Base-by-base conservation (phyloP, 2,888 invertebrate genomes). In the Helleia helle region DNA sequence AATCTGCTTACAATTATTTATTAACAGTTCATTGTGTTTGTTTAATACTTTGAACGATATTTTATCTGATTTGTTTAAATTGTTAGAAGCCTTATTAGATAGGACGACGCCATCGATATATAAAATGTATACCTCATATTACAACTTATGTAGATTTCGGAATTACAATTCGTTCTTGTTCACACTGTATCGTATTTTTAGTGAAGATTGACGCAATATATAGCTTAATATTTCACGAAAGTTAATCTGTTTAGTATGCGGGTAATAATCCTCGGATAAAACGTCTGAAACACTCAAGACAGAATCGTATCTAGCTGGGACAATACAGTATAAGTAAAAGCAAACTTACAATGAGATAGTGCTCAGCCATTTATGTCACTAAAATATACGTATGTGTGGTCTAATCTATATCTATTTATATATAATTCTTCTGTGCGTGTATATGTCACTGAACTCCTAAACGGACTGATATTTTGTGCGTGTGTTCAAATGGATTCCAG, bases 211-310 rank as follows among this genome's bases (percentile, higher is more conserved):
- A 57, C 43, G 59, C 64, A 57, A 70, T 71, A 62, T 69, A 59
- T 54, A 66, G 71, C 59, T 73, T 70, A 71, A 50, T 54, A 50
- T 55, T 54, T 62, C 55, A 55, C 50, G 55, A 56, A 60, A 62
- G 60, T 59, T 71, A 68, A 72, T 71, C 65, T 59, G 52, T 54
- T 50, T 46, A 46, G 48, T 57, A 53, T 50, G 56, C 46, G 51
- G 50, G 51, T 54, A 65, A 64, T 75, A 73, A 75, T 71, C 69
- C 67, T 40, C 42, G 49, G 60, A 62, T 66, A 58, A 62, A 51
- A 57, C 55, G 50, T 55, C 49, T 51, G 51, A 38, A 41, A 41
- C 22, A 27, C 17, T 15, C 24, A n/a, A 9, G 36, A 15, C 22
- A 15, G 26, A 17, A 36, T 27, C 22, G 6, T 24, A 36, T 28